These are phyloP conservation scores for Pyrocoelia pectoralis DNA, from an alignment of 2,888 invertebrate genomes.

Conservation along the genomic window DNA sequence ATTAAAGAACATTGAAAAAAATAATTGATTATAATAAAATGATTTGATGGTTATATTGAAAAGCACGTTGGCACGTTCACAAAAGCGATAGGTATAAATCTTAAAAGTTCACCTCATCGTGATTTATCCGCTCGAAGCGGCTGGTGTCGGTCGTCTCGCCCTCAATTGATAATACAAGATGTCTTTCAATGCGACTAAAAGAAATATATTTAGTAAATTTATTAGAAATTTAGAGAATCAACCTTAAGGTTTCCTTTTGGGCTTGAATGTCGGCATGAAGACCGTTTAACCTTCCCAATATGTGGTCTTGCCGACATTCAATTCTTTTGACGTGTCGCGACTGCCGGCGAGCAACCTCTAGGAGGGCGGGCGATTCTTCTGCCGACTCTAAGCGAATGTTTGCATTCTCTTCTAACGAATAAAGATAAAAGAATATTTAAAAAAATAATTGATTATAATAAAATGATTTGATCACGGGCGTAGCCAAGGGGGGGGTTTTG, in stretches of 20 bases:
- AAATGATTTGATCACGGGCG: no score
- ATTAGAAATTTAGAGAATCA: background rate
- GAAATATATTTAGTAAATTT: background rate
- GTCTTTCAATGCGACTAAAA: conserved; percentile 68
- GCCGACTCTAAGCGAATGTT: conserved; percentile 76
- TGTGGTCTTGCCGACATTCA: conserved; percentile 64
- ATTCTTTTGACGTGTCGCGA: conserved; percentile 70
- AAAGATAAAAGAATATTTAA: no score
- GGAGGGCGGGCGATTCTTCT: conserved; percentile 69
- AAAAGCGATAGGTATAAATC: background rate
- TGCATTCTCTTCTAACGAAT: conserved; percentile 66
- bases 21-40: no score
- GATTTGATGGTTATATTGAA: background rate
- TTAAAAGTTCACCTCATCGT: conserved; percentile 79
- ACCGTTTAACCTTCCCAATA: conserved; percentile 63
- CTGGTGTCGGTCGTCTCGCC: conserved; percentile 85
- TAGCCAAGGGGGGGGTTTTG: no score
- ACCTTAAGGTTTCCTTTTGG: conserved; percentile 59
- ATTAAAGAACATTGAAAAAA: no score
- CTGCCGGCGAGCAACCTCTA: conserved; percentile 72
- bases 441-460: no score
- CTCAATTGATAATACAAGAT: conserved; percentile 79
- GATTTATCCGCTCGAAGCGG: conserved; percentile 92
- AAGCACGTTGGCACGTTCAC: background rate
- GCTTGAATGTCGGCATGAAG: conserved; percentile 50